Evolutionary conservation across 2,113 vertebrate species (phyloP), one percentile per base, ranked within the genome.

Genomic region (Leucosticte australis): DNA sequence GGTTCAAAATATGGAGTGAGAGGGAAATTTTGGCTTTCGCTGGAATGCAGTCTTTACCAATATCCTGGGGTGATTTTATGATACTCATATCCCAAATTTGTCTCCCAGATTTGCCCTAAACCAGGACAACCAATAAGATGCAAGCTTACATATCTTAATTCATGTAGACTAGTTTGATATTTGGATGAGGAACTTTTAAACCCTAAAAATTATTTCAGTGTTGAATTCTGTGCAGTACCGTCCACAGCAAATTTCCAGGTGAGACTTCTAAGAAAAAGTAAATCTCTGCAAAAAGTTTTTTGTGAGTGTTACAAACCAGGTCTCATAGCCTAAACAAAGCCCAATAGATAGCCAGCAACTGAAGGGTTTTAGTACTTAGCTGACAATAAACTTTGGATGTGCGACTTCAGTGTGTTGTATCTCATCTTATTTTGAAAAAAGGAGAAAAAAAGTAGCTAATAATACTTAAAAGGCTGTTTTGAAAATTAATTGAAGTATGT

Each of bases 401-500:
- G 22, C 28, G 39, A 59, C 52, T 89, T 91, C 16, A 22, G 4
- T 41, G 31, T 63, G n/a, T 42, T 62, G 8, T 50, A 68, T 41
- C n/a, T 83, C 64, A 91, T 33, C 41, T 67, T 73, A n/a, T 59
- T 70, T 42, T 70, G 27, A 71, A 73, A 80, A 62, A 64, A 39
- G 59, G 73, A 41, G 3, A 7, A 62, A 71, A 71, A 80, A 41
- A 10, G 7, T 13, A 83, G 41, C 39, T 87, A 95, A 69, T 76
- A 94, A 76, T 84, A 92, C 63, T 76, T 73, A 73, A 79, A 83
- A 85, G 13, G 21, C 49, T 86, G 39, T 80, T 93, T 62, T 90
- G 55, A 95, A 79, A 94, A 59, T 91, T 69, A 95, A 87, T 59
- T 73, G 67, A 89, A 65, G 41, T 63, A 91, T 60, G 42, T 75